Evolutionary conservation across 2,797 vertebrate genomes (phyloP).

Genomic region (Helicolenus hilgendorfi): DNA sequence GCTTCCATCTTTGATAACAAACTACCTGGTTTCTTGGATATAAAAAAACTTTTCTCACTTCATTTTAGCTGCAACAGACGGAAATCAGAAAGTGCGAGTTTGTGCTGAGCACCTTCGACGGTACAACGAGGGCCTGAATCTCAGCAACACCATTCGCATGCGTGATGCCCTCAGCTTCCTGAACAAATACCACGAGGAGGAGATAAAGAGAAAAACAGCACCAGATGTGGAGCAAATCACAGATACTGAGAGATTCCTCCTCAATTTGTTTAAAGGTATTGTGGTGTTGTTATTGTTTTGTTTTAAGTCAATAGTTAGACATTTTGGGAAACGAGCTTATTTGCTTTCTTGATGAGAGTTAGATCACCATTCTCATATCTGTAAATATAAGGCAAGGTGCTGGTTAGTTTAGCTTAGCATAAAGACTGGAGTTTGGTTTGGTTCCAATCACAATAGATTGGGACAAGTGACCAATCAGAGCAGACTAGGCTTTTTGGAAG

Average conservation of each 20-base stretch:
- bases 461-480: too few species aligned
- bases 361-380: background rate
- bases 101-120: constrained; percentile 95
- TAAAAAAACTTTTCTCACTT: constrained; percentile 20
- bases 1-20: background rate
- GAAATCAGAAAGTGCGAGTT: constrained; percentile 92
- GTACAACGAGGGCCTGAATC: constrained; percentile 95
- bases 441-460: too few species aligned
- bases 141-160: constrained; percentile 96
- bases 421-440: background rate
- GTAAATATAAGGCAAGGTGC: background rate
- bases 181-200: constrained; percentile 91
- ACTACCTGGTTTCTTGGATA: background rate
- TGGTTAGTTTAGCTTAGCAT: constrained; percentile 11
- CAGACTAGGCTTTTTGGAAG: too few species aligned
- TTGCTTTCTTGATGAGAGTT: background rate
- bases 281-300: background rate
- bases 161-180: constrained; percentile 94
- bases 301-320: background rate
- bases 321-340: background rate
- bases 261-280: constrained; percentile 93
- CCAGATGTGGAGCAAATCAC: constrained; percentile 89
- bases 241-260: constrained; percentile 93
- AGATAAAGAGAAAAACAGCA: constrained; percentile 90
- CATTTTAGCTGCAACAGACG: constrained; percentile 92